Percentiles rank a stretch among this genome's conserved stretches.
Evolutionary conservation across 2,797 vertebrate genomes (phyloP).

Genomic region (Crotalus adamanteus): DNA sequence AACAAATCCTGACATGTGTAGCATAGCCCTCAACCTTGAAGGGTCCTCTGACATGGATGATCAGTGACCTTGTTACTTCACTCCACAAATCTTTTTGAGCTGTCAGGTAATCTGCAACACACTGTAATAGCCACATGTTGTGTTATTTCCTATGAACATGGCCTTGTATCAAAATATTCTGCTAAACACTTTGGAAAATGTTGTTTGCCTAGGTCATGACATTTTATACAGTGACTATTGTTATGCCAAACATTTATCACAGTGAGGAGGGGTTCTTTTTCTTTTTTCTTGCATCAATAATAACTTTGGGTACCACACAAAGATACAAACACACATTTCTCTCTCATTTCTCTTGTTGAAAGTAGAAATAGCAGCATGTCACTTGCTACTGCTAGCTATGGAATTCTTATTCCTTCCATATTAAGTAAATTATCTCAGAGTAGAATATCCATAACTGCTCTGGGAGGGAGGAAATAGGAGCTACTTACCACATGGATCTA

Average conservation of each 20-base stretch:
- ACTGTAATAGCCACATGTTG: background rate
- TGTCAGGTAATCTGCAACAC: background rate
- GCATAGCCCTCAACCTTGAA: slow-evolving; percentile 17
- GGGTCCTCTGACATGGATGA: background rate
- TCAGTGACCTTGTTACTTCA: slow-evolving; percentile 6
- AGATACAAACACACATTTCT: slow-evolving; percentile 41
- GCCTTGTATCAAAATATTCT: background rate
- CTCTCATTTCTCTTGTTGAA: slow-evolving; percentile 32
- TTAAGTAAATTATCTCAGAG: background rate
- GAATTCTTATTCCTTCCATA: slow-evolving; percentile 4
- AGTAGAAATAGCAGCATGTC: slow-evolving; percentile 39
- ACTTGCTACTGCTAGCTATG: background rate
- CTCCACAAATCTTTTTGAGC: background rate
- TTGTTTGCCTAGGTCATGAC: background rate
- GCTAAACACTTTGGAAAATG: accelerated
- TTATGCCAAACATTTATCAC: slow-evolving; percentile 3
- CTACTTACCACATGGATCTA: background rate
- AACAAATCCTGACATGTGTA: slow-evolving; percentile 18
- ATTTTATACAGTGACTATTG: background rate
- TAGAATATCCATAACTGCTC: background rate
- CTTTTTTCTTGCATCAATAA: background rate
- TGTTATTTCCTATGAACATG: background rate
- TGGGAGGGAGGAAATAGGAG: background rate
- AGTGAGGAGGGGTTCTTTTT: slow-evolving; percentile 7
- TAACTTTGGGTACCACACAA: slow-evolving; percentile 46